These are phyloP conservation scores for Jacana jacana DNA, from an alignment of 2,113 vertebrate species.

Conservation along the genomic window DNA sequence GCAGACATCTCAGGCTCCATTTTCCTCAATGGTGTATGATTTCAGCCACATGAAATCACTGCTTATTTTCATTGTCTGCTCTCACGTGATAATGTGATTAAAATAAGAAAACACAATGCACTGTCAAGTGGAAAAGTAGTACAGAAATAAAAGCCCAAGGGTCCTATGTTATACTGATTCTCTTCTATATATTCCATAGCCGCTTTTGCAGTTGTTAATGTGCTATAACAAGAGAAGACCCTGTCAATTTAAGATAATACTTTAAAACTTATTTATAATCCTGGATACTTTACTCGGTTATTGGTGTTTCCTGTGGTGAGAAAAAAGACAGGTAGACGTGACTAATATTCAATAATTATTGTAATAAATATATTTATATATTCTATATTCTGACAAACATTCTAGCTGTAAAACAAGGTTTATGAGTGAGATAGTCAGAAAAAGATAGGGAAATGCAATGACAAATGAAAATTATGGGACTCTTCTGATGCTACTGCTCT, in stretches of 20 bases:
- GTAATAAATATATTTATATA: neutral
- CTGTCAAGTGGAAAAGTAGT: neutral
- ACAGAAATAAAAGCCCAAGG: neutral
- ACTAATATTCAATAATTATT: neutral
- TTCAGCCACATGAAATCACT: neutral
- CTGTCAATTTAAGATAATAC: neutral
- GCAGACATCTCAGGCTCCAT: neutral
- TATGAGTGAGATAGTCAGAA: neutral
- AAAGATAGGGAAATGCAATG: neutral
- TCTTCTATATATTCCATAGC: neutral
- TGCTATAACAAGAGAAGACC: neutral
- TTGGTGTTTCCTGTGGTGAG: neutral
- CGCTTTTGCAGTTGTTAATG: neutral
- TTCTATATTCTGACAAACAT: neutral
- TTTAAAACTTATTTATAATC: neutral
- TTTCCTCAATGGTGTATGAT: neutral
- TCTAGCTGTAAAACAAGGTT: neutral
- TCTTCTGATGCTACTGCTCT: neutral
- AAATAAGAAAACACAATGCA: neutral
- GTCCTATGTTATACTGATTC: neutral
- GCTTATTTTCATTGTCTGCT: neutral
- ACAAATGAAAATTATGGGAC: neutral
- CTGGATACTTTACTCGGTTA: neutral
- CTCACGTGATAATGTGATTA: neutral
- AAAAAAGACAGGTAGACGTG: neutral